A percentile compares a stretch with the other conserved stretches of the same genome.
Evolutionary conservation across 2,797 vertebrate genomes (phyloP).

Genomic region (Huso huso): DNA sequence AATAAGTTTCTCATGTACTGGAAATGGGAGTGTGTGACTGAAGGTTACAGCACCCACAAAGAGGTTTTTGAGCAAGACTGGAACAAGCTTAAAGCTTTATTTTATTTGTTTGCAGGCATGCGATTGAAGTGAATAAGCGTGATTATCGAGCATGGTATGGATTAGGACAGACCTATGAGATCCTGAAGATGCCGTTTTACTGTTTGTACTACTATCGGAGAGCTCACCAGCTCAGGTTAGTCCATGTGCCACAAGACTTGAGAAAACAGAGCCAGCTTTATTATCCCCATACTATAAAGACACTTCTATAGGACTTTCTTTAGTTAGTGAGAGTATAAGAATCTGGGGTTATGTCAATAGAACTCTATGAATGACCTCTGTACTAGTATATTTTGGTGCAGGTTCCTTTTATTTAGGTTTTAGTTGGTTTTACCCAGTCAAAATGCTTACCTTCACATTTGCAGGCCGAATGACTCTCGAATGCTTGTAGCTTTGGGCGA

Average conservation of each 20-base stretch:
- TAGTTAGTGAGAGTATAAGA: no score
- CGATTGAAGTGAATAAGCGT: conserved; percentile 95
- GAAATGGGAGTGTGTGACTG: no score
- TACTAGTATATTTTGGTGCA: no score
- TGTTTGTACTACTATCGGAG: conserved; percentile 96
- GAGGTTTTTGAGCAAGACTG: no score
- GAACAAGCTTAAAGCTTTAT: neutral
- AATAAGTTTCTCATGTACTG: no score
- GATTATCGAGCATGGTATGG: conserved; percentile 98
- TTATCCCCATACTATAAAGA: neutral
- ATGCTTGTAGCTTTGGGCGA: conserved; percentile 97
- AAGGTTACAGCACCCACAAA: no score
- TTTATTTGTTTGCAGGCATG: conserved; percentile 65
- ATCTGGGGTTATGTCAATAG: no score
- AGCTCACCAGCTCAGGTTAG: conserved; percentile 92
- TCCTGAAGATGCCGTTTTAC: conserved; percentile 98
- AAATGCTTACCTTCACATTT: neutral
- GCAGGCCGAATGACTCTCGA: conserved; percentile 91
- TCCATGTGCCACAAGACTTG: neutral
- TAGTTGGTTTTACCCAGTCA: no score
- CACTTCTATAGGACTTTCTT: no score
- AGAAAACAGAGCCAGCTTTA: neutral
- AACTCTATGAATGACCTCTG: no score
- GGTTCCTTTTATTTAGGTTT: no score
- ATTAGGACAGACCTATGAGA: conserved; percentile 95